Base-by-base conservation (phyloP, 2,113 vertebrate genomes). In the Herpailurus yagouaroundi region DNA sequence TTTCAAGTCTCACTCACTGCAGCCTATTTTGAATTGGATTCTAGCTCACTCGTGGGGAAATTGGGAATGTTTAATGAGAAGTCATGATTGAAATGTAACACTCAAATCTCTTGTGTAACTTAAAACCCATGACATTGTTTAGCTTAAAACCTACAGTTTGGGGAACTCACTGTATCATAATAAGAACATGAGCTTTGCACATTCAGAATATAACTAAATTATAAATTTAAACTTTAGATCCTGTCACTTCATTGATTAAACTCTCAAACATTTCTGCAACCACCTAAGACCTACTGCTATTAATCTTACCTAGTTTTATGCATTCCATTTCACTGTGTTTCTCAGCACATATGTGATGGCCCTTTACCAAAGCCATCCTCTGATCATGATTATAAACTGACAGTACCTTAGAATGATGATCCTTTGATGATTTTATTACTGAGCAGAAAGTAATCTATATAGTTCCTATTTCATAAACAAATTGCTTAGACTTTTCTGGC, bases 171-270 rank as follows among this genome's bases (percentile, higher is more conserved):
- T 73, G 12, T 36, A 73, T n/a, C 25, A 29, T 81, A 45, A 88
- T 38, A 88, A 93, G 64, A 95, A 91, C 16, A 52, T 3, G 4
- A 73, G 13, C 15, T 91, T 63, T 86, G 6, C 11, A 86, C n/a
- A 82, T 38, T 95, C n/a, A n/a, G 48, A 94, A 85, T 10, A 64
- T 68, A 63, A 91, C 15, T n/a, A 57, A 95, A 76, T 50, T 60
- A 81, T n/a, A 85, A 60, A 81, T 87, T 86, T 57, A 76, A 87
- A 83, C 36, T 89, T 85, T 12, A 69, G 21, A 60, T 82, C 76
- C 63, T 90, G 7, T 85, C 52, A 68, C 38, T 95, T 91, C 7
- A 77, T 36, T 90, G 45, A 92, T 94, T 71, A 96, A 89, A 33
- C 11, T 60, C 45, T 63, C 89, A 85, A 66, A 57, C n/a, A 86